Percentiles rank a stretch among this genome's conserved stretches.
Conservation (phyloP, 30 jellyfish, hydroid and myxozoan species). For the Calvadosia cruxmelitensis region DNA sequence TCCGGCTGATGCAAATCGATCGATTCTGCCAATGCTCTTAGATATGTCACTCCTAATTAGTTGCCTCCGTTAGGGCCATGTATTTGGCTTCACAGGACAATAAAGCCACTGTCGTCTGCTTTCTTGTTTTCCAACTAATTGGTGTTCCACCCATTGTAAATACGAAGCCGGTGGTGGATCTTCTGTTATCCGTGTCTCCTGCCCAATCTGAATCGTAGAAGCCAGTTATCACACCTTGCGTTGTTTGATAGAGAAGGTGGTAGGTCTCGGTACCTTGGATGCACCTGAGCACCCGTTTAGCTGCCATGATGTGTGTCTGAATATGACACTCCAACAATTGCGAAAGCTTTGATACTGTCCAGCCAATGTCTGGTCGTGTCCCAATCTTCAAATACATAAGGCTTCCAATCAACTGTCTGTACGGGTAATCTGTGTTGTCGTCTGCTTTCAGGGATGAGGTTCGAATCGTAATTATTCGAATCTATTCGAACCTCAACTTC, state of each 20-base stretch:
- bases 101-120: conserved; percentile 16
- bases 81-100: conserved; percentile 26
- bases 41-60: conserved; percentile 3
- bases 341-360: conserved; percentile 10
- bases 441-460: no score
- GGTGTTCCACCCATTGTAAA: conserved; percentile 16
- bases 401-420: conserved; percentile 13
- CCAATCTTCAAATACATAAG: conserved; percentile 17
- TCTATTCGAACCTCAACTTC: no score
- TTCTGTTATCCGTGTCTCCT: neutral
- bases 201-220: conserved; percentile 21
- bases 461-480: no score
- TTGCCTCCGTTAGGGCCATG: conserved; percentile 12
- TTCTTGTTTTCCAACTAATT: conserved; percentile 14
- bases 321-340: conserved; percentile 3
- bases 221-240: conserved; percentile 1
- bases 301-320: conserved; percentile 7
- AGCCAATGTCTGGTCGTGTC: conserved; percentile 18
- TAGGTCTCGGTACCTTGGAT: conserved; percentile 7
- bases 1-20: neutral
- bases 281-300: conserved; percentile 12
- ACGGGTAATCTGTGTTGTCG: conserved; percentile 6
- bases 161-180: conserved; percentile 20
- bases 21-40: conserved; percentile 5
- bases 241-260: neutral